Percentiles rank a stretch among this genome's conserved stretches.
phyloP scores from a whole-genome alignment of 2,888 invertebrate genomes.

The Cheilosia variabilis region DNA sequence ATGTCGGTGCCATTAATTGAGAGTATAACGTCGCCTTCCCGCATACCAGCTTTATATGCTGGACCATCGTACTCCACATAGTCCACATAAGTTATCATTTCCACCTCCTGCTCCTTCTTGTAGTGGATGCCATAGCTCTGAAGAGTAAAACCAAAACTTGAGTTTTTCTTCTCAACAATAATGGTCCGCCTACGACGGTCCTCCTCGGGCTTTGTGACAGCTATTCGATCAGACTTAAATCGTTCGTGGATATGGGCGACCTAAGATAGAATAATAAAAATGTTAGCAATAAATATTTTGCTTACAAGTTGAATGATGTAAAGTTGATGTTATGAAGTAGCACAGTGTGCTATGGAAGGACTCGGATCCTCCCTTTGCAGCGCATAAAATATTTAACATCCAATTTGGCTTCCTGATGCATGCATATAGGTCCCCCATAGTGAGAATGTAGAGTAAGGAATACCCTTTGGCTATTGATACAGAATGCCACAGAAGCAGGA shows the following conservation, averaged over 20 bases:
- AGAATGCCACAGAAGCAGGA: conserved; percentile 31
- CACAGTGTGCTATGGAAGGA: conserved; percentile 21
- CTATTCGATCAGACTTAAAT: conserved; percentile 88
- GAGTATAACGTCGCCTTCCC: conserved; percentile 97
- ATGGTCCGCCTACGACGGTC: conserved; percentile 95
- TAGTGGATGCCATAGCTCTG: conserved; percentile 99
- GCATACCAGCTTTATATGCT: conserved; percentile 96
- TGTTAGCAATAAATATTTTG: conserved; percentile 43
- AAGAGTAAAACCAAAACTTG: conserved; percentile 96
- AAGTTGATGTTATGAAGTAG: conserved; percentile 24
- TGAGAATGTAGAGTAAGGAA: conserved; percentile 57
- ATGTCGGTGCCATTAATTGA: conserved; percentile 98
- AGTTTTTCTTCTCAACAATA: conserved; percentile 95
- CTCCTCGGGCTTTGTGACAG: conserved; percentile 90
- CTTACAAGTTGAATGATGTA: conserved; percentile 5
- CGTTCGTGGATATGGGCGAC: conserved; percentile 88
- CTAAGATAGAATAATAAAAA: conserved; percentile 76
- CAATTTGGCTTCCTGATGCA: conserved; percentile 65
- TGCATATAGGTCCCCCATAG: conserved; percentile 13
- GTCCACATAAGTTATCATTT: conserved; percentile 98
- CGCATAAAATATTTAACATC: conserved; percentile 65
- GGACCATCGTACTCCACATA: conserved; percentile 97
- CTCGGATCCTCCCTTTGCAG: conserved; percentile 56
- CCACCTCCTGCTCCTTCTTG: conserved; percentile 96
- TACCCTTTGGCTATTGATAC: conserved; percentile 59